Evolutionary conservation across 1,140 invertebrate species (phyloP).

Genomic region (Zeugodacus cucurbitae): DNA sequence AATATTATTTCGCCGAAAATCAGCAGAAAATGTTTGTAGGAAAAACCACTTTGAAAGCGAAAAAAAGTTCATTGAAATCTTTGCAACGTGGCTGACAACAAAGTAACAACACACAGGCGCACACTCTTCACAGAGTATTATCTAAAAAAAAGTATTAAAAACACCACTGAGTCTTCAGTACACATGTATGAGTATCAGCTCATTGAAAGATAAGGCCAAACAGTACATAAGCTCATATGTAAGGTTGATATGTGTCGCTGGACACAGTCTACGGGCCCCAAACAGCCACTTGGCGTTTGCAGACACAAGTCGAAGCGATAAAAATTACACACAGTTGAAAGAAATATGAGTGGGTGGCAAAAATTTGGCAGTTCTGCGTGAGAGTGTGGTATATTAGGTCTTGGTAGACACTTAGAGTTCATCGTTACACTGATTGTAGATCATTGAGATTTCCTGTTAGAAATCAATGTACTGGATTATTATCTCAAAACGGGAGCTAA

Average conservation of each 20-base stretch:
- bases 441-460: no score
- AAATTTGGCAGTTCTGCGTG: neutral
- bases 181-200: no score
- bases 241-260: neutral
- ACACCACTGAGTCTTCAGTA: no score
- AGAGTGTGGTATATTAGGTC: neutral
- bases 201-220: neutral
- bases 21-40: neutral
- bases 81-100: neutral
- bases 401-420: neutral
- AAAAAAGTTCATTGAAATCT: slow-evolving; percentile 9
- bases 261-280: neutral
- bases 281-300: neutral
- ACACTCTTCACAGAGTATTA: neutral
- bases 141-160: no score
- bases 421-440: no score
- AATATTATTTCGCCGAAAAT: slow-evolving; percentile 12
- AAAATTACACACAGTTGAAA: neutral
- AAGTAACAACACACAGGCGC: neutral
- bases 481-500: no score
- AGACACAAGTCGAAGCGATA: neutral
- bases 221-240: neutral
- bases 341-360: neutral
- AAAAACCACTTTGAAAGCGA: neutral
- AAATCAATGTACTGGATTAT: no score